phyloP scores from a whole-genome alignment of 2,888 invertebrate genomes.

The Idaea biselata region DNA sequence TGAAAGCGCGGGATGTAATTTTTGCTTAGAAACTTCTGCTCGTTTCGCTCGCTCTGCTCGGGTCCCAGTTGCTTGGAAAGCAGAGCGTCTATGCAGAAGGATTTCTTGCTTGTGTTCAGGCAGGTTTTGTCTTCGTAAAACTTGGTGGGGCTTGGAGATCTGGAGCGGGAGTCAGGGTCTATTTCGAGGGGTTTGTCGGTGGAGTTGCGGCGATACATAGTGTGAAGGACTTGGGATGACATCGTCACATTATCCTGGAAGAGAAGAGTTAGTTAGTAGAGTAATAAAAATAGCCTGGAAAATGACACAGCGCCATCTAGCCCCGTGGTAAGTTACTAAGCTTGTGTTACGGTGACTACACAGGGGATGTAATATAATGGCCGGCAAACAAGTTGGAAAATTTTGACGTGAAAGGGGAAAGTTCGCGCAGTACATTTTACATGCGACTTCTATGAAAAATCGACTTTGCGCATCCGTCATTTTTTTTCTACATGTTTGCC shows the following conservation, averaged over 20 bases:
- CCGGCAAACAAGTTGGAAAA: too few species aligned
- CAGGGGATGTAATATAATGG: too few species aligned
- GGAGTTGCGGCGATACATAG: constrained; percentile 58
- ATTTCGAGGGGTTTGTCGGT: constrained; percentile 57
- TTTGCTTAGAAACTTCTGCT: constrained; percentile 71
- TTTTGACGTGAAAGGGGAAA: too few species aligned
- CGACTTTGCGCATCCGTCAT: too few species aligned
- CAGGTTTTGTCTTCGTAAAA: constrained; percentile 70
- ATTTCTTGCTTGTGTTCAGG: constrained; percentile 80
- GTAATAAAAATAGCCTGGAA: too few species aligned
- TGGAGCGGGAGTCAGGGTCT: constrained; percentile 60
- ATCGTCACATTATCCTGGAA: constrained; percentile 22
- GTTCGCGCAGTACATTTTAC: too few species aligned
- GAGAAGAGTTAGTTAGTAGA: background rate
- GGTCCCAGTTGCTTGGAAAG: constrained; percentile 81
- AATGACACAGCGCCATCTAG: too few species aligned
- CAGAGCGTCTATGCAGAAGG: constrained; percentile 95
- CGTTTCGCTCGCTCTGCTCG: constrained; percentile 54
- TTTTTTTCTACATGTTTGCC: too few species aligned
- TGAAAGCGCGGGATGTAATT: constrained; percentile 65
- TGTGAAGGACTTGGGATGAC: constrained; percentile 27
- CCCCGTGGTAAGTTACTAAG: too few species aligned
- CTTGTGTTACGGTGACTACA: too few species aligned
- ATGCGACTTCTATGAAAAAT: too few species aligned
- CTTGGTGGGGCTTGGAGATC: constrained; percentile 67